Percentiles rank a stretch among this genome's conserved stretches.
Conservation (phyloP, 2,888 invertebrate species). For the Agrochola lychnidis region DNA sequence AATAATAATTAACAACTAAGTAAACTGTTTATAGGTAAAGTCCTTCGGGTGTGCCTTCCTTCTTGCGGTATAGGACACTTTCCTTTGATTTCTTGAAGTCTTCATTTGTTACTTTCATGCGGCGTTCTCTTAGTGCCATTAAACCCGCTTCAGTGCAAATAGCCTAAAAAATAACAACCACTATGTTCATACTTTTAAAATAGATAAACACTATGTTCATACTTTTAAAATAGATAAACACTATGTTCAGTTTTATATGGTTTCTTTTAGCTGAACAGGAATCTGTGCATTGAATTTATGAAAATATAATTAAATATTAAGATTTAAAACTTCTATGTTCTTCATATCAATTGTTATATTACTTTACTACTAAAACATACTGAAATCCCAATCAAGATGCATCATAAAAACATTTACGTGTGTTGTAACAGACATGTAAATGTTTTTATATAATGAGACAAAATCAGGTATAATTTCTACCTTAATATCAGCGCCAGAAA, state of each 20-base stretch:
- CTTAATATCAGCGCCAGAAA: slow-evolving; percentile 99
- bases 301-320: not conserved
- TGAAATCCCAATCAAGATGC: not conserved
- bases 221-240: not conserved
- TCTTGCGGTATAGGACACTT: slow-evolving; percentile 99
- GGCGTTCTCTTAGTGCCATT: slow-evolving; percentile 98
- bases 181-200: not conserved
- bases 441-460: not conserved
- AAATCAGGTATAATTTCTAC: slow-evolving; percentile 79
- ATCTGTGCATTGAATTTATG: not conserved
- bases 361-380: not conserved
- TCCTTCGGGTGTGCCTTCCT: slow-evolving; percentile 99
- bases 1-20: slow-evolving; percentile 55
- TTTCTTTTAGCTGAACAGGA: too few relatives aligned
- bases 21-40: slow-evolving; percentile 95
- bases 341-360: not conserved
- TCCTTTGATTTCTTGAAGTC: slow-evolving; percentile 99
- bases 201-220: not conserved
- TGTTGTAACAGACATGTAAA: not conserved
- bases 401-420: not conserved
- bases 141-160: slow-evolving; percentile 99
- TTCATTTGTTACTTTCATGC: slow-evolving; percentile 99
- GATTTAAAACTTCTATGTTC: not conserved
- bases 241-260: not conserved
- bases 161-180: slow-evolving; percentile 91